Evolutionary conservation across 2,113 vertebrate species (phyloP).

Genomic region (Nothocercus julius): DNA sequence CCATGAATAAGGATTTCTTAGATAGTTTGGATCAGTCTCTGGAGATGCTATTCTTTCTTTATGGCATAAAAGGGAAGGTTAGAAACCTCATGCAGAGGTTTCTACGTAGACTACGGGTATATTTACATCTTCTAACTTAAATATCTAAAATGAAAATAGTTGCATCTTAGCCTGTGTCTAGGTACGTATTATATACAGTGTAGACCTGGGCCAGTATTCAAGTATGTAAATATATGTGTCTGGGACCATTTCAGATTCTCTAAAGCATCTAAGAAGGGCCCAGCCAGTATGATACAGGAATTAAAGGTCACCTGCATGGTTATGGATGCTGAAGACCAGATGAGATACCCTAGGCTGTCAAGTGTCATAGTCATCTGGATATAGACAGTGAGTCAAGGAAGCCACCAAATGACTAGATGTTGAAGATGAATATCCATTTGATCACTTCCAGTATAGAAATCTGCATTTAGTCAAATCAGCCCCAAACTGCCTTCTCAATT

Average conservation of each 20-base stretch:
- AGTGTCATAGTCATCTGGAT: neutral
- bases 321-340: accelerated
- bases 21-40: too few relatives aligned
- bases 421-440: neutral
- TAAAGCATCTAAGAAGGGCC: neutral
- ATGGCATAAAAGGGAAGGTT: too few relatives aligned
- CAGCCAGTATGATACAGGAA: neutral
- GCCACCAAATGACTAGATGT: neutral
- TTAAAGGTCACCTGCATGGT: neutral
- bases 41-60: too few relatives aligned
- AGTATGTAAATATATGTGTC: neutral
- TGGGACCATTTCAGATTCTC: accelerated
- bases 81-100: too few relatives aligned
- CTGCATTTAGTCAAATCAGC: neutral
- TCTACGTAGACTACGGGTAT: too few relatives aligned
- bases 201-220: neutral
- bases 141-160: too few relatives aligned
- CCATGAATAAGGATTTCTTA: neutral
- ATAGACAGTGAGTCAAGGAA: neutral
- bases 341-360: neutral
- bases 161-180: too few relatives aligned
- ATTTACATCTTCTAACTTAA: too few relatives aligned
- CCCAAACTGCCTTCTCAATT: neutral
- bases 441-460: neutral
- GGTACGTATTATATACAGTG: too few relatives aligned